phyloP scores from a whole-genome alignment of 2,113 vertebrate species.

The Chaenogobius annularis region DNA sequence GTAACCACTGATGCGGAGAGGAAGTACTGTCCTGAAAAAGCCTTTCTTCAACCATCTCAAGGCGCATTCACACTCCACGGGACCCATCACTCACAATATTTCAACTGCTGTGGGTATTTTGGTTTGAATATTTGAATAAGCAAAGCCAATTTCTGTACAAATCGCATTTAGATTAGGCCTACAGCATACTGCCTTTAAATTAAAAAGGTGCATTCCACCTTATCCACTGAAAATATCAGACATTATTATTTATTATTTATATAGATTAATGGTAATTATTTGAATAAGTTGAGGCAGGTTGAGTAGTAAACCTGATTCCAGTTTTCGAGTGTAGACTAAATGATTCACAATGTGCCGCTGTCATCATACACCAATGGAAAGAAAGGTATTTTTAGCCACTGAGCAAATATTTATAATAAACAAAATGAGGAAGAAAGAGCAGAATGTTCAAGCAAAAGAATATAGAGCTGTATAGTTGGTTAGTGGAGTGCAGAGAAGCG shows the following conservation, averaged over 20 bases:
- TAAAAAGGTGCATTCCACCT: too few species aligned
- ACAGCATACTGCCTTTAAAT: too few species aligned
- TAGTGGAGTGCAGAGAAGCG: slow-evolving; percentile 11
- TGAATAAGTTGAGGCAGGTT: slow-evolving; percentile 21
- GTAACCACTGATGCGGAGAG: slow-evolving; percentile 44
- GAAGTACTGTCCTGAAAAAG: slow-evolving; percentile 38
- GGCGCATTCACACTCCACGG: slow-evolving; percentile 27
- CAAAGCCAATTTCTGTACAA: slow-evolving; percentile 11
- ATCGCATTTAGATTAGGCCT: too few species aligned
- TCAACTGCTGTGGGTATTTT: neutral
- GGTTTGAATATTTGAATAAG: neutral
- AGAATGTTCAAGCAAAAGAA: neutral
- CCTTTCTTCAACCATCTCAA: slow-evolving; percentile 37
- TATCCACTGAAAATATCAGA: too few species aligned
- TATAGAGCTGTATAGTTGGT: neutral
- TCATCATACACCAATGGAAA: slow-evolving; percentile 24
- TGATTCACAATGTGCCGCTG: slow-evolving; percentile 41
- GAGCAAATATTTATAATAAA: slow-evolving; percentile 5
- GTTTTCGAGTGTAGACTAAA: slow-evolving; percentile 26
- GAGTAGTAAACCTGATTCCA: slow-evolving; percentile 9
- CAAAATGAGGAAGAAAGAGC: neutral
- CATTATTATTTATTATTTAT: too few species aligned
- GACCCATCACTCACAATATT: slow-evolving; percentile 11
- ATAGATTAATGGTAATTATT: too few species aligned
- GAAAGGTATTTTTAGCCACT: slow-evolving; percentile 24